Base-by-base conservation (phyloP, 2,797 vertebrate species). In the Darevskia nairensis region DNA sequence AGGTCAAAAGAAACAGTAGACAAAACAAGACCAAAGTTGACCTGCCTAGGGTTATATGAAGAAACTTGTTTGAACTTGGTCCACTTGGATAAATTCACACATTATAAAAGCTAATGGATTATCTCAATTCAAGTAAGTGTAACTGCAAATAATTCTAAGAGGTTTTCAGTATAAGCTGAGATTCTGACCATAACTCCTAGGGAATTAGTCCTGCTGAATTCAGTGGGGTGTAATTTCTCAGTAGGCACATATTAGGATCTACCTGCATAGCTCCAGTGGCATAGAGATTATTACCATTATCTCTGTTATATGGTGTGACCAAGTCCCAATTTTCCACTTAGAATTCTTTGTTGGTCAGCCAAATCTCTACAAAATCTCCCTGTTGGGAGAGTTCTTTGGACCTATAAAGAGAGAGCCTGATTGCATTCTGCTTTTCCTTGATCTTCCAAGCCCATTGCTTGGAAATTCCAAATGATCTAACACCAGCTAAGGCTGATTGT, bases 391-490 rank as follows among this genome's bases (percentile, higher is more conserved):
- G 25, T 27, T 55, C 72, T 17, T 69, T 76, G 25, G n/a, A 69
- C 35, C 29, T 13, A 19, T 80, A 71, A 84, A 46, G 77, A 55
- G 46, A 44, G 41, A 39, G 35, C 61, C 59, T 35, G n/a, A 76
- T 85, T 74, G 71, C 29, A 55, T 69, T 32, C 64, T 84, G 25
- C 61, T 88, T 25, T 50, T 64, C 27, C 19, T 13, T 72, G 29
- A 75, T 19, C 6, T 15, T 46, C 59, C 15, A 44, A 66, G 41
- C 59, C 78, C 69, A 15, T 25, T 27, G 39, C 69, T 87, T 75
- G 88, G 79, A 89, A 69, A 46, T 80, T 66, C 50, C 78, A 13
- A 76, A 27, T 41, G 32, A 81, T n/a, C 59, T 61, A 35, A 55
- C 61, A 71, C 59, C 71, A 76, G 19, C 71, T 29, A 80, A 80